Evolutionary conservation across 1,140 invertebrate species (phyloP).

Genomic region (Halictus rubicundus): DNA sequence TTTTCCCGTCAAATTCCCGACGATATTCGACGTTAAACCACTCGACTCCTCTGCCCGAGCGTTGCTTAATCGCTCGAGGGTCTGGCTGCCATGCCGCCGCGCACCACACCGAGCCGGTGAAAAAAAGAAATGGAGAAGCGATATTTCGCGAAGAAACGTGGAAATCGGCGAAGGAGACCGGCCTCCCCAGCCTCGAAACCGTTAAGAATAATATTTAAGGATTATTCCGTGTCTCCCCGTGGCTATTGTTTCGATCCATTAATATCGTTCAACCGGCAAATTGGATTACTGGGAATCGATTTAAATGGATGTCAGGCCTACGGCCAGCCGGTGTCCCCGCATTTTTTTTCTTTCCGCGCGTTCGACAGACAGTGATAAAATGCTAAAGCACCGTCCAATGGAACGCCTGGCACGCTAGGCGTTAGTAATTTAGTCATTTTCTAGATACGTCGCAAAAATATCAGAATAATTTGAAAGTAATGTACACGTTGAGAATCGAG

Average conservation of each 20-base stretch:
- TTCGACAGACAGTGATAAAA: not conserved
- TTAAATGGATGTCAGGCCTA: constrained; percentile 57
- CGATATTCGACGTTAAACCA: constrained; percentile 35
- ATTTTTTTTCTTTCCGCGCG: not conserved
- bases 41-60: constrained; percentile 13
- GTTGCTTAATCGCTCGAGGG: constrained; percentile 39
- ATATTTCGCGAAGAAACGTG: not conserved
- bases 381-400: not conserved
- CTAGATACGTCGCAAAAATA: too few relatives aligned
- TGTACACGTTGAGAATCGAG: too few relatives aligned
- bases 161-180: too few relatives aligned
- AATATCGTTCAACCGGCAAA: constrained; percentile 72
- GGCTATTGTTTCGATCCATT: constrained; percentile 70
- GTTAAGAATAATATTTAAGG: constrained; percentile 67
- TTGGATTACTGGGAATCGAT: constrained; percentile 75
- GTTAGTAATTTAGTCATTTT: too few relatives aligned
- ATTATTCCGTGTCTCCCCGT: constrained; percentile 70
- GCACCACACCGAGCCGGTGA: too few relatives aligned
- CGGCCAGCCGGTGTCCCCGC: not conserved
- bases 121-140: not conserved
- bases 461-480: too few relatives aligned
- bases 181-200: constrained; percentile 6
- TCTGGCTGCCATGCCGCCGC: not conserved
- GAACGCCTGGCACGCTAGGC: not conserved
- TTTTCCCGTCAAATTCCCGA: constrained; percentile 30